Conservation (phyloP, 2,797 vertebrate species). For the Mastacembelus armatus region DNA sequence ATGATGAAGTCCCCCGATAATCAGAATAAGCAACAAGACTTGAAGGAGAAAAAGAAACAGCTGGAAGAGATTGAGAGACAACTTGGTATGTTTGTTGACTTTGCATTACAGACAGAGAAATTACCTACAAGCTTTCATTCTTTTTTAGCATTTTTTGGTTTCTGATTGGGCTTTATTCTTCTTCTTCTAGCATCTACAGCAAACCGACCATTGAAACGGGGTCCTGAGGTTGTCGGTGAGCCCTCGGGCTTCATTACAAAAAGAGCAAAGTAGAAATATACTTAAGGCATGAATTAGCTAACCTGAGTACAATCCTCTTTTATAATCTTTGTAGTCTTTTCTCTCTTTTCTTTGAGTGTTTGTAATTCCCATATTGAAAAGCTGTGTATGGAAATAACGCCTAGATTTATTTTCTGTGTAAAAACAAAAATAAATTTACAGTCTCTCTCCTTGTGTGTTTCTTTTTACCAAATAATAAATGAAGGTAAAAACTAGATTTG, state of each 20-base stretch:
- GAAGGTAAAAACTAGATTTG: neutral
- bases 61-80: slow-evolving; percentile 83
- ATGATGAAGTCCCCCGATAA: slow-evolving; percentile 77
- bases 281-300: neutral
- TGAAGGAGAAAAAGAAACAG: slow-evolving; percentile 77
- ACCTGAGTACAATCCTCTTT: accelerated
- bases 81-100: slow-evolving; percentile 80
- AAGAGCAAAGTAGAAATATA: slow-evolving; percentile 14
- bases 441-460: neutral
- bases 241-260: slow-evolving; percentile 13
- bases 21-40: slow-evolving; percentile 74
- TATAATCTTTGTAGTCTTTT: too few species aligned
- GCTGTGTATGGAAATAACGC: too few species aligned
- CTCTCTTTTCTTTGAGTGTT: neutral
- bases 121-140: neutral
- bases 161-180: neutral
- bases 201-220: slow-evolving; percentile 49
- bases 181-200: slow-evolving; percentile 47
- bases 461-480: neutral
- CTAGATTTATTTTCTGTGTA: neutral
- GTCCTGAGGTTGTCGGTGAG: neutral
- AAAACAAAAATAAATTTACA: neutral
- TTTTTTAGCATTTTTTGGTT: neutral
- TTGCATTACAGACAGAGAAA: neutral
- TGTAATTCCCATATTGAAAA: neutral